Evolutionary conservation across 2,797 vertebrate species (phyloP), one percentile per base, ranked within the genome.

Genomic region (Meriones psammophilus): DNA sequence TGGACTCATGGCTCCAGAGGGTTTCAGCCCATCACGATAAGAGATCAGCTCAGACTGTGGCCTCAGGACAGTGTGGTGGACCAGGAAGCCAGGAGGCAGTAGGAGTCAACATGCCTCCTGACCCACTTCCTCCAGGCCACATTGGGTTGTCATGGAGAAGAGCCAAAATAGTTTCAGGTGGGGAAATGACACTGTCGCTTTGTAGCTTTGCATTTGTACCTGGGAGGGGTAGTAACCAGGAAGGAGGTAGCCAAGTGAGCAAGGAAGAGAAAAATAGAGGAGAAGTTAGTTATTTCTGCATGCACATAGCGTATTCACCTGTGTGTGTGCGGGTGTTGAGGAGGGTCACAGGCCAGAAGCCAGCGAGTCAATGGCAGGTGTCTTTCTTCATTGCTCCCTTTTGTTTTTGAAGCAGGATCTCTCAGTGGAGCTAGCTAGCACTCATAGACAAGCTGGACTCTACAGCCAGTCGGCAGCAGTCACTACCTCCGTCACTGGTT

Each of bases 131-230:
- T 78, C 42, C 74, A 28, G 22, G 88, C 78, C 89, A 73, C 54
- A 79, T 58, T 14, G 66, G 66, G 66, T 17, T 0, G 2, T 92
- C 80, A 17, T 2, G 10, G 60, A 81, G 92, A 91, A 46, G 62
- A 62, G 30, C 62, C 36, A 56, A 33, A 26, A 60, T 64, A 33
- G 24, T 30, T 96, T 94, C 76, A 86, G 87, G 86, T 89, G 26
- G 68, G 73, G 89, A 68, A 71, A 15, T 90, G 93, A 94, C 78
- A 80, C 89, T 81, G 17, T 14, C 4, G 56, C 15, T 58, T 58
- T 58, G 60, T 22, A 20, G 33, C 50, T 87, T 60, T 95, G 62
- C 80, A 50, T 89, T 76, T 91, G 33, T 46, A 24, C 56, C 60
- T 78, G 15, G 5, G 54, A 46, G 79, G 15, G 26, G 83, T 79